Conservation (phyloP, 2,113 vertebrate genomes). For the Podilymbus podiceps region DNA sequence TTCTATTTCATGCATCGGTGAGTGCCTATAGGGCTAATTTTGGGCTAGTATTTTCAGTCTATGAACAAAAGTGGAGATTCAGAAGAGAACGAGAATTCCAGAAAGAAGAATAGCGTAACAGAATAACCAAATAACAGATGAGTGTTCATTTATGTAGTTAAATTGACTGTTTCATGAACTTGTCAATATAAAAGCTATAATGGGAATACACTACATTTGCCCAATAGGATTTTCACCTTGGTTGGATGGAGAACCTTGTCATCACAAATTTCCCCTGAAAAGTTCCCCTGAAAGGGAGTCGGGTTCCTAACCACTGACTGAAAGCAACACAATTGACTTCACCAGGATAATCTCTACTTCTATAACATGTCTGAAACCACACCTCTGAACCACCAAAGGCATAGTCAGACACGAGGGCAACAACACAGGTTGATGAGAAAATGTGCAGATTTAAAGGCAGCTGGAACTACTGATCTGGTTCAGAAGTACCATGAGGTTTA, state of each 20-base stretch:
- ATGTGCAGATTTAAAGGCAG: not conserved
- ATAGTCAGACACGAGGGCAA: not conserved
- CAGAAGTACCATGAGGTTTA: not conserved
- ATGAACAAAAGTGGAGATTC: not conserved
- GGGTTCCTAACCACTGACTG: not conserved
- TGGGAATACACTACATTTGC: not conserved
- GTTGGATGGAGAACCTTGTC: not conserved
- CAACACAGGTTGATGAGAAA: not conserved
- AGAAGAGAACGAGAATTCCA: not conserved
- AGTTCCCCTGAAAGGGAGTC: not conserved
- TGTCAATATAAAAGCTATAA: not conserved
- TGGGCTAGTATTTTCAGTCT: not conserved
- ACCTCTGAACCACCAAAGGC: not conserved
- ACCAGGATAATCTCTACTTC: not conserved
- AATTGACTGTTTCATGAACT: not conserved
- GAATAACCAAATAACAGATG: not conserved
- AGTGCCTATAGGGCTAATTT: not conserved
- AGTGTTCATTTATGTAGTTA: not conserved
- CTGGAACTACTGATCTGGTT: not conserved
- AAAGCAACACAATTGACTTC: not conserved
- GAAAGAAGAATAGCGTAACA: not conserved
- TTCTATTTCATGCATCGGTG: not conserved
- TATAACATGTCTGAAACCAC: not conserved
- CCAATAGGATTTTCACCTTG: not conserved
- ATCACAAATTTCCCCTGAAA: not conserved